phyloP scores from a whole-genome alignment of 2,797 vertebrate species.

The Calcarius lapponicus region DNA sequence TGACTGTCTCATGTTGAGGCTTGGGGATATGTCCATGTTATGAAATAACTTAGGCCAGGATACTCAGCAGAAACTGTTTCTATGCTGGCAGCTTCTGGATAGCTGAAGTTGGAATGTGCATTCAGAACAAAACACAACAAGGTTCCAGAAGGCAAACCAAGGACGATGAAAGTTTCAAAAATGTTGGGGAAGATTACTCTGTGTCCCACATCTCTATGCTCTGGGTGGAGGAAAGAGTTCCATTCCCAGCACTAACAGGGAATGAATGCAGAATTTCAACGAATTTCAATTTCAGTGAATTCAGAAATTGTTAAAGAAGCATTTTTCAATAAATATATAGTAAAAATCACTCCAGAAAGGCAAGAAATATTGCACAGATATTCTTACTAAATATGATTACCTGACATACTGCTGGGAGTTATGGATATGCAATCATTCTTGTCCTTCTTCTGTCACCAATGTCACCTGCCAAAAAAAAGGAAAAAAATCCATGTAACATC shows the following conservation, averaged over 20 bases:
- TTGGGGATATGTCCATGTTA: neutral
- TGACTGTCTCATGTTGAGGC: neutral
- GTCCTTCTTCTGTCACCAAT: slow-evolving; percentile 60
- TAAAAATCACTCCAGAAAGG: neutral
- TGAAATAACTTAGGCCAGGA: neutral
- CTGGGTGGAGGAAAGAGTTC: neutral
- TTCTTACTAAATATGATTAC: slow-evolving; percentile 44
- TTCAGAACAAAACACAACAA: neutral
- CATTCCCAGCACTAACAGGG: neutral
- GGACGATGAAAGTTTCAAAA: neutral
- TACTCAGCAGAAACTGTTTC: neutral
- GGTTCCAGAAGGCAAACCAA: neutral
- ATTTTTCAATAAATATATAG: neutral
- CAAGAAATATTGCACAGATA: neutral
- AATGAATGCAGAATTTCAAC: neutral
- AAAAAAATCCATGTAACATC: neutral
- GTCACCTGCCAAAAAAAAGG: slow-evolving; percentile 65
- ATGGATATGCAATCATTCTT: slow-evolving; percentile 79
- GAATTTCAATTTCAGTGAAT: neutral
- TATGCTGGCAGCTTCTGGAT: neutral
- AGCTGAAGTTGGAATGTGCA: neutral
- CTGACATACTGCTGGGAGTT: slow-evolving; percentile 85
- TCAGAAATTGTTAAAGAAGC: neutral
- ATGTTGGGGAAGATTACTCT: neutral
- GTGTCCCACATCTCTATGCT: neutral